Percentiles rank a stretch among this genome's conserved stretches.
phyloP scores from a whole-genome alignment of 2,888 invertebrate species.

The Corythucha ciliata region DNA sequence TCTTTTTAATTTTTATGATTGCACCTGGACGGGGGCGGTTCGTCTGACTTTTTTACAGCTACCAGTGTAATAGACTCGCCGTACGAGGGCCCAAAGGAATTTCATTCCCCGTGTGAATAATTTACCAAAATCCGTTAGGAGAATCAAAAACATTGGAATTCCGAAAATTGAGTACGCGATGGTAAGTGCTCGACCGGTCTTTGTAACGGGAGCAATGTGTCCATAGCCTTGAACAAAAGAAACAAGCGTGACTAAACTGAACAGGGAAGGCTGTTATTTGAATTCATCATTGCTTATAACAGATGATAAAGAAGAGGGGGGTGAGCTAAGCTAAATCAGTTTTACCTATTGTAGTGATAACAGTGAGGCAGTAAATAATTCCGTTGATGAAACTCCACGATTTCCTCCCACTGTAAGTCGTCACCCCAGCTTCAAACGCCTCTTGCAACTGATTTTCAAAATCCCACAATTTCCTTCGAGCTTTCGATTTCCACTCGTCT shows the following conservation, averaged over 20 bases:
- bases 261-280: too few species aligned
- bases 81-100: slow-evolving; percentile 77
- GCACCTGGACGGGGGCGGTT: slow-evolving; percentile 64
- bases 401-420: slow-evolving; percentile 71
- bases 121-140: slow-evolving; percentile 91
- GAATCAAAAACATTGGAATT: slow-evolving; percentile 89
- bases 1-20: background rate
- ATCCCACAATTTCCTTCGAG: slow-evolving; percentile 64
- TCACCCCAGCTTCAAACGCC: slow-evolving; percentile 75
- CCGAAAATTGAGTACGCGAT: slow-evolving; percentile 91
- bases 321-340: background rate
- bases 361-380: slow-evolving; percentile 72
- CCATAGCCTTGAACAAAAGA: slow-evolving; percentile 16
- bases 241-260: background rate
- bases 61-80: slow-evolving; percentile 75
- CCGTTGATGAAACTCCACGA: slow-evolving; percentile 84
- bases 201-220: slow-evolving; percentile 75
- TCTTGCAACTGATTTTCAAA: slow-evolving; percentile 79
- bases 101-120: slow-evolving; percentile 83
- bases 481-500: slow-evolving; percentile 83
- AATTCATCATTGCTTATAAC: background rate
- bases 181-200: slow-evolving; percentile 72
- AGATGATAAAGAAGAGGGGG: slow-evolving; percentile 1
- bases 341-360: slow-evolving; percentile 83
- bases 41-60: slow-evolving; percentile 68